These are phyloP conservation scores for Zaprionus inermis DNA, from an alignment of 1,140 invertebrate species.

Conservation along the genomic window DNA sequence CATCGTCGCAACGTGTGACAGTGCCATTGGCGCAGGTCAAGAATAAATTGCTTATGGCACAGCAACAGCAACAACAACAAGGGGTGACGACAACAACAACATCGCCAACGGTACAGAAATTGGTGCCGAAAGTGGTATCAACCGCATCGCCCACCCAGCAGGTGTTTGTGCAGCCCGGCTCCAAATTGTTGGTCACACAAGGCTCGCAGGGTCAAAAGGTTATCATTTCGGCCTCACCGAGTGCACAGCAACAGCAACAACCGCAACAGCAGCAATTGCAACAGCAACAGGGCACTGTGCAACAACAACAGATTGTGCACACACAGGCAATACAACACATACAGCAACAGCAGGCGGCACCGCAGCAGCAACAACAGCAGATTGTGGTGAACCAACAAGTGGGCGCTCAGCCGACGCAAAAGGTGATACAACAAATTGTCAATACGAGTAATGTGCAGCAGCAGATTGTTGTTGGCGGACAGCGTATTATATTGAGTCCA, in stretches of 20 bases:
- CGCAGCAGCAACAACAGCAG: slow-evolving; percentile 62
- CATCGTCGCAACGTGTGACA: slow-evolving; percentile 66
- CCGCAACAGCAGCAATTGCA: slow-evolving; percentile 24
- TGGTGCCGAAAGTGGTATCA: slow-evolving; percentile 54
- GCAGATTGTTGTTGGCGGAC: slow-evolving; percentile 79
- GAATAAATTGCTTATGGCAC: slow-evolving; percentile 64
- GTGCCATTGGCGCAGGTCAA: slow-evolving; percentile 69
- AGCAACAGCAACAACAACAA: slow-evolving; percentile 50
- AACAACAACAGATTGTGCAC: slow-evolving; percentile 64
- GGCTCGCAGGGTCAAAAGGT: slow-evolving; percentile 81
- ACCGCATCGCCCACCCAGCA: slow-evolving; percentile 61
- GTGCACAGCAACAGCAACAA: slow-evolving; percentile 45
- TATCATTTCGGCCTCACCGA: slow-evolving; percentile 66
- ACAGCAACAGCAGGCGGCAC: slow-evolving; percentile 25
- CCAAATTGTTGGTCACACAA: slow-evolving; percentile 75
- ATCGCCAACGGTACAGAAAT: slow-evolving; percentile 57
- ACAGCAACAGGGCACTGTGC: slow-evolving; percentile 26
- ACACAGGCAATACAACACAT: slow-evolving; percentile 67
- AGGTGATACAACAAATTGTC: slow-evolving; percentile 82
- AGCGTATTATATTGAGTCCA: slow-evolving; percentile 79
- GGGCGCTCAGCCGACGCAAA: slow-evolving; percentile 68
- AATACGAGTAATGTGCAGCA: slow-evolving; percentile 83
- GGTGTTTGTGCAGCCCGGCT: slow-evolving; percentile 74
- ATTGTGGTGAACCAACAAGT: slow-evolving; percentile 66
- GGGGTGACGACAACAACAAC: slow-evolving; percentile 15